These are phyloP conservation scores for Conops quadrifasciatus DNA, from an alignment of 2,888 invertebrate species.

Conservation along the genomic window DNA sequence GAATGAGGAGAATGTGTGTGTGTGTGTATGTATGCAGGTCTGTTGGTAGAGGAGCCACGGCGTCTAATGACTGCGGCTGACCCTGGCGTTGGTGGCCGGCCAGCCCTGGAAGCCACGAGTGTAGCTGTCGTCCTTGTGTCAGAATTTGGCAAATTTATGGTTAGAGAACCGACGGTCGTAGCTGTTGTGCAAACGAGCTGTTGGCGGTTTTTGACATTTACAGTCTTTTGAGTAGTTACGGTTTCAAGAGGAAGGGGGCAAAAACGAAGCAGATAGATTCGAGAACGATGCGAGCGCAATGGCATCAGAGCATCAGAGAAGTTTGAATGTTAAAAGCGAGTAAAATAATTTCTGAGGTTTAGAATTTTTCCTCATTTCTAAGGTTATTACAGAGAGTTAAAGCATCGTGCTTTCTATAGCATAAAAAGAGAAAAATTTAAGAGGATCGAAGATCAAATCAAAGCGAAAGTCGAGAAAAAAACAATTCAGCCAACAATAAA, in stretches of 20 bases:
- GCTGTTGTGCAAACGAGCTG: slow-evolving; percentile 26
- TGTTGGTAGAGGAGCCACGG: neutral
- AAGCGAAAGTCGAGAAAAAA: no score
- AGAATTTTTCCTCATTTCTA: no score
- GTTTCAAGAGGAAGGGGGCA: neutral
- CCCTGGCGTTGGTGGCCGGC: slow-evolving; percentile 3
- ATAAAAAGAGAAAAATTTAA: no score
- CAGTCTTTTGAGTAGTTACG: slow-evolving; percentile 8
- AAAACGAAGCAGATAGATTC: neutral
- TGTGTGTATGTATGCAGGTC: neutral
- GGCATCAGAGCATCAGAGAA: neutral
- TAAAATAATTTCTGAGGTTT: neutral
- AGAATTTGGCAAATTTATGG: slow-evolving; percentile 26
- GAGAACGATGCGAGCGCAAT: no score
- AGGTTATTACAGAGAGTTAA: no score
- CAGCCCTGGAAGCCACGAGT: neutral
- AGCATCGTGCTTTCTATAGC: no score
- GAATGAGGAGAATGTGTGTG: neutral
- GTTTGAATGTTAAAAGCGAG: neutral
- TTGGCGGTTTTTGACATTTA: slow-evolving; percentile 27
- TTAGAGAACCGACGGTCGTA: slow-evolving; percentile 9
- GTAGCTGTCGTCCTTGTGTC: slow-evolving; percentile 15
- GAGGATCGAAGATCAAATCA: no score
- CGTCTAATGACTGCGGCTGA: neutral
- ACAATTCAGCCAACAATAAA: no score